phyloP scores from a whole-genome alignment of 2,888 invertebrate genomes.

The Gnatocerus cornutus region DNA sequence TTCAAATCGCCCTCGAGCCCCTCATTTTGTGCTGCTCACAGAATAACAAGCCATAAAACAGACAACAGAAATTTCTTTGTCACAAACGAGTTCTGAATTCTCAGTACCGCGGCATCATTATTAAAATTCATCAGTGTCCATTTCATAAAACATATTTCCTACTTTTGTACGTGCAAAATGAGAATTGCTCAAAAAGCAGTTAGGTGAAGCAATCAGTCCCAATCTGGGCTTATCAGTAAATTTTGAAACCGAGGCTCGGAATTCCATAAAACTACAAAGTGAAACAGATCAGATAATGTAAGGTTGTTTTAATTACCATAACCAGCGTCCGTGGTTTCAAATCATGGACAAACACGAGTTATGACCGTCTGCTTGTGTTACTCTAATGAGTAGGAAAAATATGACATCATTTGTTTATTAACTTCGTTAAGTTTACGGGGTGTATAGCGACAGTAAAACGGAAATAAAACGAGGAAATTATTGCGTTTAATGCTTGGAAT shows the following conservation, averaged over 20 bases:
- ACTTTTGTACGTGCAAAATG: slow-evolving; percentile 12
- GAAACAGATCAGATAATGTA: slow-evolving; percentile 5
- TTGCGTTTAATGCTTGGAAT: slow-evolving; percentile 8
- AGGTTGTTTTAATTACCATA: slow-evolving; percentile 29
- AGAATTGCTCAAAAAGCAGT: slow-evolving; percentile 7
- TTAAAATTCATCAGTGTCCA: background rate
- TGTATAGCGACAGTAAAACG: slow-evolving; percentile 18
- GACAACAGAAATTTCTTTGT: too few species aligned
- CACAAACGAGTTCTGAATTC: too few species aligned
- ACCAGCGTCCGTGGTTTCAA: slow-evolving; percentile 4
- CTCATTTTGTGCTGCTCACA: too few species aligned
- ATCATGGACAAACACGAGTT: slow-evolving; percentile 11
- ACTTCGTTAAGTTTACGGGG: slow-evolving; percentile 10
- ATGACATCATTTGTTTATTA: slow-evolving; percentile 34
- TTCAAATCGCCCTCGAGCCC: too few species aligned
- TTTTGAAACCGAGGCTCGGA: too few species aligned
- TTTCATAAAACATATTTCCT: background rate
- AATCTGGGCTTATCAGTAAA: background rate
- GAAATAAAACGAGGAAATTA: slow-evolving; percentile 19
- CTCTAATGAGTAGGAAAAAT: slow-evolving; percentile 18
- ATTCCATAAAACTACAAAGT: slow-evolving; percentile 10
- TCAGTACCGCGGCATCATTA: background rate
- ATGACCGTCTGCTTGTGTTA: background rate
- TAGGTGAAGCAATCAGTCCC: background rate
- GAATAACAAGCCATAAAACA: too few species aligned